Evolutionary conservation across 2,113 vertebrate species (phyloP).

Genomic region (Nycticryphes semicollaris): DNA sequence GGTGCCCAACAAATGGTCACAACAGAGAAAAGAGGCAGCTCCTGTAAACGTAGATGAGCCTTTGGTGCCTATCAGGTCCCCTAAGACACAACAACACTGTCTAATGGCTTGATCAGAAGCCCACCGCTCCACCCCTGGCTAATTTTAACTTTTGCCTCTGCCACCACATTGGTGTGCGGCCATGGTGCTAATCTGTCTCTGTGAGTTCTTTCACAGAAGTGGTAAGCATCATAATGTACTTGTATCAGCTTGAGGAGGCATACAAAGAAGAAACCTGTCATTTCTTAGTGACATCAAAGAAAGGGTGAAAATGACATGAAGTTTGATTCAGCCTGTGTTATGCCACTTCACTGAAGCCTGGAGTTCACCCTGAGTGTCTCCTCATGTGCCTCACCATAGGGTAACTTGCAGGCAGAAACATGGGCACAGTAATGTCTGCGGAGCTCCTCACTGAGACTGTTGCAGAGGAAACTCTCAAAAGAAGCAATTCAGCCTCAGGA

Average conservation of each 20-base stretch:
- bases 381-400: too few species aligned
- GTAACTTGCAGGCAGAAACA: neutral
- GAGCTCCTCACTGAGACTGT: neutral
- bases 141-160: neutral
- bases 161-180: fast-evolving
- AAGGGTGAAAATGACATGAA: neutral
- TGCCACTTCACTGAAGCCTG: neutral
- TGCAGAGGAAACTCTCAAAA: neutral
- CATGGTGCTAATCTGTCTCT: neutral
- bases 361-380: neutral
- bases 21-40: neutral
- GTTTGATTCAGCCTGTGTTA: neutral
- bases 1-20: fast-evolving
- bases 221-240: neutral
- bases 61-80: neutral
- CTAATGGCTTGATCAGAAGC: neutral
- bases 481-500: neutral
- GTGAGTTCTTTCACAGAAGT: neutral
- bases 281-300: neutral
- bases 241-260: neutral
- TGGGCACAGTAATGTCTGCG: fast-evolving
- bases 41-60: neutral
- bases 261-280: neutral
- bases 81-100: neutral
- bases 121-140: neutral